Conservation (phyloP, 2,113 vertebrate genomes). For the Smithornis capensis region DNA sequence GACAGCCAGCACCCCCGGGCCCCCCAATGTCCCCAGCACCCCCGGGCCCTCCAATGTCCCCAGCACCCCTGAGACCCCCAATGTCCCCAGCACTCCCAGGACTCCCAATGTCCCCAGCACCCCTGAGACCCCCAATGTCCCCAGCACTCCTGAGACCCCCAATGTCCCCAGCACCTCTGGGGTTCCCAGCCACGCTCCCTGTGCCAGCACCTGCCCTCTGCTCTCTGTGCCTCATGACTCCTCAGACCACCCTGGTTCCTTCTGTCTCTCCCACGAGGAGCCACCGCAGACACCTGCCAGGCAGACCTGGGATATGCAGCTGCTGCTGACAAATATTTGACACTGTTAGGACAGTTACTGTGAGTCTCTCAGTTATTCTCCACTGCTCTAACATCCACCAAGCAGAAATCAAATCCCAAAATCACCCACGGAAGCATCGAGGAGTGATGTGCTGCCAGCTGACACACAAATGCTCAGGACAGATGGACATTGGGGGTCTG, state of each 20-base stretch:
- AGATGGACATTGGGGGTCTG: background rate
- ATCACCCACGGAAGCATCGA: rapidly evolving
- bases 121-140: too few species aligned
- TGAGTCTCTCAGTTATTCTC: background rate
- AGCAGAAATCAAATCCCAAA: background rate
- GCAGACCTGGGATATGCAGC: background rate
- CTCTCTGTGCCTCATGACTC: background rate
- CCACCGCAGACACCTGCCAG: background rate
- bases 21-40: too few species aligned
- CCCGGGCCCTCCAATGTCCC: too few species aligned
- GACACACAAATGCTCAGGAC: background rate
- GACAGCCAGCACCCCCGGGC: background rate
- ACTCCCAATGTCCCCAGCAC: too few species aligned
- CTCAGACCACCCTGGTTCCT: background rate
- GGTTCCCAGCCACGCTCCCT: background rate
- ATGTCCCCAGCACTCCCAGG: too few species aligned
- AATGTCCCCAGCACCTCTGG: too few species aligned
- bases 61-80: too few species aligned
- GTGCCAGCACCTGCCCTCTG: rapidly evolving
- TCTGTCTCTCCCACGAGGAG: background rate
- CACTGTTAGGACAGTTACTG: background rate
- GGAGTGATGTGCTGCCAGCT: background rate
- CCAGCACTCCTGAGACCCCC: too few species aligned
- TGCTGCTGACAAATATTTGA: background rate
- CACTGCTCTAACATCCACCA: background rate